phyloP scores from a whole-genome alignment of 1,140 invertebrate species.

The Pseudomyrmex cubaensis region DNA sequence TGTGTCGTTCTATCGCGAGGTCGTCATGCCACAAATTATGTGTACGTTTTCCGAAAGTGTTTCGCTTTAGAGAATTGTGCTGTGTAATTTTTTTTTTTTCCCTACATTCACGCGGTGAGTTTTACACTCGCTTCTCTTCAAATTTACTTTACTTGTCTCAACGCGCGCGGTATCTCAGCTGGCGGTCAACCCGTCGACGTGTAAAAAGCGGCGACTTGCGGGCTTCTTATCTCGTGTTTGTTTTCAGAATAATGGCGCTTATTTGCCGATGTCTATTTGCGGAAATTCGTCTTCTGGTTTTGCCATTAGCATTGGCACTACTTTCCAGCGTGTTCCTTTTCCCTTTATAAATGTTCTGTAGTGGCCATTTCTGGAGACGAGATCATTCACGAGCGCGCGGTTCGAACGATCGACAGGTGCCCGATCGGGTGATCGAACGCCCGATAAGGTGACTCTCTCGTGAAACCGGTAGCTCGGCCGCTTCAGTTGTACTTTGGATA shows the following conservation, averaged over 20 bases:
- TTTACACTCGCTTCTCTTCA: conserved; percentile 1
- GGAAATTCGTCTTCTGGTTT: conserved; percentile 32
- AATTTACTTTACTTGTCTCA: background rate
- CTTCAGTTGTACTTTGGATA: conserved; percentile 59
- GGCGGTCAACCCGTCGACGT: background rate
- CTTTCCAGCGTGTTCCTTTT: conserved; percentile 15
- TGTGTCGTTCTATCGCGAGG: conserved; percentile 69
- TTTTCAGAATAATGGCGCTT: conserved; percentile 15
- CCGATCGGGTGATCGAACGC: conserved; percentile 42
- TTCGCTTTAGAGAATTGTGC: background rate
- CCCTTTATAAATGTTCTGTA: conserved; percentile 55
- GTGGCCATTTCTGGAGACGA: conserved; percentile 60
- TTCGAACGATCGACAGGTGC: conserved; percentile 36
- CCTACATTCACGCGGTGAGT: background rate
- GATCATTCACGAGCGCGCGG: conserved; percentile 38
- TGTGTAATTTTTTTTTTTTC: background rate
- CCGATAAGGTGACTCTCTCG: conserved; percentile 59
- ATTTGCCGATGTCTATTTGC: conserved; percentile 25
- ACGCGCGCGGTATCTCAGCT: background rate
- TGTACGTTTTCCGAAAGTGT: conserved; percentile 23
- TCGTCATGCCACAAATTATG: conserved; percentile 44
- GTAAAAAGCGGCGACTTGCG: background rate
- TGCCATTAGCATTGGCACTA: conserved; percentile 38
- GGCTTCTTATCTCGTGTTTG: conserved; percentile 1
- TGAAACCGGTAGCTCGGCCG: conserved; percentile 67